Evolutionary conservation across 2,888 invertebrate species (phyloP).

Genomic region (Iphiclides podalirius): DNA sequence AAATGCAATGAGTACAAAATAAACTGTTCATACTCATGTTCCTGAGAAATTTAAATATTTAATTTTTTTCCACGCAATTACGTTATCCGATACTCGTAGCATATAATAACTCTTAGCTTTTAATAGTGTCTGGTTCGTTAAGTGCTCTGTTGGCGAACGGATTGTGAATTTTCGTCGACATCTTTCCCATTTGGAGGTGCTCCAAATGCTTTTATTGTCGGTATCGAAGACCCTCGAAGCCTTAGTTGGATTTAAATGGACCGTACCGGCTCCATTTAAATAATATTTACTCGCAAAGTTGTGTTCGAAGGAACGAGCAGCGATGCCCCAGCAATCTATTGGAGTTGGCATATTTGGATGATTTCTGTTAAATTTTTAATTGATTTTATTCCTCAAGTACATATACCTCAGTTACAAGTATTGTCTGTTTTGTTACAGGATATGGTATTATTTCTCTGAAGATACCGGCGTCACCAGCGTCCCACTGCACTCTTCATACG

Average conservation of each 20-base stretch:
- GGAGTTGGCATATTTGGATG: conserved; percentile 1
- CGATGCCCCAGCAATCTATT: conserved; percentile 8
- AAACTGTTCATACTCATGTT: no score
- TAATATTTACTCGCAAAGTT: conserved; percentile 25
- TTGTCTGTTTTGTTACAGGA: conserved; percentile 78
- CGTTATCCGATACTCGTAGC: conserved; percentile 20
- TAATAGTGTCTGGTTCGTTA: conserved; percentile 38
- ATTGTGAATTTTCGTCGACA: conserved; percentile 45
- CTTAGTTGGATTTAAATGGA: conserved; percentile 51
- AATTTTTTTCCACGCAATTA: no score
- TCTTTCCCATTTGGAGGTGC: conserved; percentile 65
- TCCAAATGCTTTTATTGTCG: conserved; percentile 68
- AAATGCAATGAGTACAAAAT: no score
- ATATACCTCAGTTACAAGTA: no score
- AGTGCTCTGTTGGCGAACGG: conserved; percentile 33
- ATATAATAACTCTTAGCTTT: conserved; percentile 52
- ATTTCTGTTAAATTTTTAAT: background rate
- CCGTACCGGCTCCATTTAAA: conserved; percentile 40
- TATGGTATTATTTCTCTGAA: conserved; percentile 82
- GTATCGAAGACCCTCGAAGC: conserved; percentile 48
- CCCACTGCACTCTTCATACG: conserved; percentile 81
- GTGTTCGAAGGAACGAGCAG: conserved; percentile 11
- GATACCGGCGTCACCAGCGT: conserved; percentile 80
- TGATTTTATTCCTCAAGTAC: background rate
- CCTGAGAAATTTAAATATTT: no score